Base-by-base conservation (phyloP, 2,888 invertebrate species). In the Stegana nigrithorax region DNA sequence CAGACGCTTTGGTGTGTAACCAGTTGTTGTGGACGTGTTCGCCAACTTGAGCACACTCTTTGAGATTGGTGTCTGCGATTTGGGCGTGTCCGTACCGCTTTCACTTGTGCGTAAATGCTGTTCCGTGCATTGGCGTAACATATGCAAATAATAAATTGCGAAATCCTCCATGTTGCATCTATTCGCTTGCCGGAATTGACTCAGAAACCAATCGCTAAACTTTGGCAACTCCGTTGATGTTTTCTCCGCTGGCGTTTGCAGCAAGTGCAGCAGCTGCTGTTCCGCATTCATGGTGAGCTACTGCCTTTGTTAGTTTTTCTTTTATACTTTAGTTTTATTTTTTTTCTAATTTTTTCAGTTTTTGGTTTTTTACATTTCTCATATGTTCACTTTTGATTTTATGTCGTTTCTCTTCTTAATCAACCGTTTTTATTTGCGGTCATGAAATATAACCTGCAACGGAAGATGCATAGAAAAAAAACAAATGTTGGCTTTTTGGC, bases 141-240 rank as follows among this genome's bases (percentile, higher is more conserved):
- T 88, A 23, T 88, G 87, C 65, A 90, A 78, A 78, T 88, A 90
- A 78, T 87, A 88, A n/a, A 88, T 84, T 29, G 88, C 88, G 80
- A 90, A 90, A 67, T 89, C 89, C 59, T 86, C 84, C 39, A 85
- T 55, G 21, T 73, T 73, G 59, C 79, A 81, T 10, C 45, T 45
- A 39, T 12, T 59, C 36, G 47, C n/a, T 10, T 39, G 61, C 4
- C 56, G 23, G 67, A 84, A 66, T 67, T 68, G 62, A 27, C 66
- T 67, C 4, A 71, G 55, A 47, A 76, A 73, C 78, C 78, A 78
- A 44, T 65, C 53, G 10, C 67, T 60, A 44, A 83, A 78, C 55
- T 62, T 68, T 12, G 56, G 21, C 1, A 62, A 50, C 44, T 68
- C 26, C 25, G 72, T 47, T 3, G 69, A 62, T 19, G 62, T 56